Evolutionary conservation across 2,797 vertebrate species (phyloP).

Genomic region (Phalloptychus januarius): DNA sequence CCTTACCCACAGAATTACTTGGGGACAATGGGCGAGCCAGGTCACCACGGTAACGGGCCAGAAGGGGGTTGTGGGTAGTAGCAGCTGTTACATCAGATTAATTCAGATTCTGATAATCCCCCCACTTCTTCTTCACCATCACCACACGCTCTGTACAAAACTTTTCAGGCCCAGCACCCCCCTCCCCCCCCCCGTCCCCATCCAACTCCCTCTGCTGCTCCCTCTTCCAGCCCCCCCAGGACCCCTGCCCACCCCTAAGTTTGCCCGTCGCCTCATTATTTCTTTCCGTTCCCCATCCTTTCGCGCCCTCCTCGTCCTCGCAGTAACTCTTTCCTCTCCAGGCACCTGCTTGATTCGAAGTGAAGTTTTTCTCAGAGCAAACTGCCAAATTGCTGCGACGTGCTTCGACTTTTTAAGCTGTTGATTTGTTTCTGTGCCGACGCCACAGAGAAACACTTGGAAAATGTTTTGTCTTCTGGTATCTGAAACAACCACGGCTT

Average conservation of each 20-base stretch:
- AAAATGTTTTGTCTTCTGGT: not conserved
- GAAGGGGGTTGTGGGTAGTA: constrained; percentile 87
- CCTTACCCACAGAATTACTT: constrained; percentile 84
- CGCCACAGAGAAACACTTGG: not conserved
- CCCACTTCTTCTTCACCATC: constrained; percentile 75
- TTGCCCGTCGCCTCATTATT: constrained; percentile 67
- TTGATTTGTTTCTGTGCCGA: constrained; percentile 26
- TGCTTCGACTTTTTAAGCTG: constrained; percentile 23
- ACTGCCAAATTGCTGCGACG: constrained; percentile 23
- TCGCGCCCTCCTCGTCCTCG: constrained; percentile 35
- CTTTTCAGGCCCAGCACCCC: constrained; percentile 62
- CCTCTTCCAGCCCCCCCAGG: constrained; percentile 12
- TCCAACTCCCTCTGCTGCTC: not conserved
- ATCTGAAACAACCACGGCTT: not conserved
- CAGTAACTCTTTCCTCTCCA: constrained; percentile 67
- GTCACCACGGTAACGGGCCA: constrained; percentile 90
- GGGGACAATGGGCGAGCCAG: constrained; percentile 86
- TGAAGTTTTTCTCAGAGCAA: constrained; percentile 42
- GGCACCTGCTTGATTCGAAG: constrained; percentile 24
- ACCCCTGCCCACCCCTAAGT: constrained; percentile 37
- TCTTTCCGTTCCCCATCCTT: constrained; percentile 49
- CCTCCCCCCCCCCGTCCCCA: not conserved
- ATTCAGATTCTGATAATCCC: constrained; percentile 91
- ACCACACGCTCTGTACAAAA: constrained; percentile 73
- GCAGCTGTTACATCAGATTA: constrained; percentile 99